phyloP scores from a whole-genome alignment of 30 jellyfish, hydroid and myxozoan species.

The Catostylus mosaicus region DNA sequence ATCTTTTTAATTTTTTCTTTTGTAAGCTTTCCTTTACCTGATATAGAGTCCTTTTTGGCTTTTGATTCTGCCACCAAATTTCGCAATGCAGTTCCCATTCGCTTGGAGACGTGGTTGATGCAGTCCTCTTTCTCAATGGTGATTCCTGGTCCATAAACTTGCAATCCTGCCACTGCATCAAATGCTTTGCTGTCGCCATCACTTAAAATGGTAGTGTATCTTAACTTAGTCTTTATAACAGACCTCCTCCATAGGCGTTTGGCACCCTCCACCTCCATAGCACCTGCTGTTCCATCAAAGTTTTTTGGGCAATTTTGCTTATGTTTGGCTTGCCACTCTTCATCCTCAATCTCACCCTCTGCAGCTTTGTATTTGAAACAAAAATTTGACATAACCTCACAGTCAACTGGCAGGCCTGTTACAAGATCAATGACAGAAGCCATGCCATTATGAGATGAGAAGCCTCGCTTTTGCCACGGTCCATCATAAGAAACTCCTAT shows the following conservation, averaged over 20 bases:
- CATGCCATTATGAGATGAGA: constrained; percentile 35
- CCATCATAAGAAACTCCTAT: constrained; percentile 64
- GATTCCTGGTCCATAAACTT: constrained; percentile 2
- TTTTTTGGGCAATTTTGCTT: constrained; percentile 6
- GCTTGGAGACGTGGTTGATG: constrained; percentile 23
- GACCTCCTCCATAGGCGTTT: constrained; percentile 26
- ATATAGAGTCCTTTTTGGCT: constrained; percentile 30
- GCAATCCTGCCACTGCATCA: constrained; percentile 3
- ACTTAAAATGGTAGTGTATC: constrained; percentile 33
- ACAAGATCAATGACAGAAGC: constrained; percentile 44
- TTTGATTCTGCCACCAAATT: constrained; percentile 23
- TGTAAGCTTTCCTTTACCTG: constrained; percentile 66
- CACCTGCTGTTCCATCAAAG: constrained; percentile 28
- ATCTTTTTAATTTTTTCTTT: constrained; percentile 11
- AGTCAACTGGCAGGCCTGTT: constrained; percentile 52
- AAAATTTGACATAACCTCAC: constrained; percentile 28
- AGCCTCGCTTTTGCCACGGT: constrained; percentile 55
- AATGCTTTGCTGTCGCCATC: constrained; percentile 59
- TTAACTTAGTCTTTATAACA: not conserved
- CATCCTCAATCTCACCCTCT: not conserved
- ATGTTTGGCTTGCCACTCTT: constrained; percentile 21
- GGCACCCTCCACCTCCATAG: constrained; percentile 63
- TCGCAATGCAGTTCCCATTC: constrained; percentile 31
- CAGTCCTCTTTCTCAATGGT: constrained; percentile 14
- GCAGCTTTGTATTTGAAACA: constrained; percentile 29